Evolutionary conservation across 2,797 vertebrate genomes (phyloP).

Genomic region (Calcarius lapponicus): DNA sequence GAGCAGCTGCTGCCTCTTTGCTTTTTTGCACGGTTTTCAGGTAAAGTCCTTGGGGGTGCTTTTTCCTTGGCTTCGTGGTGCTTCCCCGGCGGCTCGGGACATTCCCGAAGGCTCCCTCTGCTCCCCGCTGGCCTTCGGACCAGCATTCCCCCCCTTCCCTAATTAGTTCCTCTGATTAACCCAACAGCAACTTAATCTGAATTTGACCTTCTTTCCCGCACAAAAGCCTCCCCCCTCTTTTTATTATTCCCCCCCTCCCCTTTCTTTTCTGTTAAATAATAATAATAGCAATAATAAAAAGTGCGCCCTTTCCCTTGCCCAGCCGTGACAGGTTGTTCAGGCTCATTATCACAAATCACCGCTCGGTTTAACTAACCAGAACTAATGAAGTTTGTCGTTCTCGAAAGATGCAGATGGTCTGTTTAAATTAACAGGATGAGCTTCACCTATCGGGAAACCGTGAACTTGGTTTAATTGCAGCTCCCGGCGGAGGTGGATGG

Average conservation of each 20-base stretch:
- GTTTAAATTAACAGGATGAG: slow-evolving; percentile 71
- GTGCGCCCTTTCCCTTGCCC: slow-evolving; percentile 13
- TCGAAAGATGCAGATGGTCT: slow-evolving; percentile 73
- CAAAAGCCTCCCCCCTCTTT: not conserved
- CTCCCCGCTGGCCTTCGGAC: not conserved
- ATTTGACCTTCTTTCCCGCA: slow-evolving; percentile 51
- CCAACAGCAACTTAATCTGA: slow-evolving; percentile 45
- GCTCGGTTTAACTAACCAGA: slow-evolving; percentile 76
- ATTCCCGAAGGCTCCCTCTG: not conserved
- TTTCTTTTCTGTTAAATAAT: slow-evolving; percentile 43
- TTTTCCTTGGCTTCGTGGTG: not conserved
- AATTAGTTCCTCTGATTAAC: slow-evolving; percentile 54
- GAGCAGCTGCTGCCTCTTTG: slow-evolving; percentile 85
- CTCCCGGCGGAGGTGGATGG: not conserved
- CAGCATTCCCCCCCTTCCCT: not conserved
- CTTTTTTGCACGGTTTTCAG: slow-evolving; percentile 92
- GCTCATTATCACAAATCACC: slow-evolving; percentile 71
- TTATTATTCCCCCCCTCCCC: accelerated
- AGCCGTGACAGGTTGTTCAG: slow-evolving; percentile 53
- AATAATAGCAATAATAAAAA: slow-evolving; percentile 16
- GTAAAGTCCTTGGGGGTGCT: slow-evolving; percentile 74
- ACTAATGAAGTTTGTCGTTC: slow-evolving; percentile 79
- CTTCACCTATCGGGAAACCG: slow-evolving; percentile 65
- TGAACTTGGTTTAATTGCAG: slow-evolving; percentile 68
- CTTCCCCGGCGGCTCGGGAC: not conserved